Evolutionary conservation across 2,888 invertebrate genomes (phyloP).

Genomic region (Osmoderma eremita): DNA sequence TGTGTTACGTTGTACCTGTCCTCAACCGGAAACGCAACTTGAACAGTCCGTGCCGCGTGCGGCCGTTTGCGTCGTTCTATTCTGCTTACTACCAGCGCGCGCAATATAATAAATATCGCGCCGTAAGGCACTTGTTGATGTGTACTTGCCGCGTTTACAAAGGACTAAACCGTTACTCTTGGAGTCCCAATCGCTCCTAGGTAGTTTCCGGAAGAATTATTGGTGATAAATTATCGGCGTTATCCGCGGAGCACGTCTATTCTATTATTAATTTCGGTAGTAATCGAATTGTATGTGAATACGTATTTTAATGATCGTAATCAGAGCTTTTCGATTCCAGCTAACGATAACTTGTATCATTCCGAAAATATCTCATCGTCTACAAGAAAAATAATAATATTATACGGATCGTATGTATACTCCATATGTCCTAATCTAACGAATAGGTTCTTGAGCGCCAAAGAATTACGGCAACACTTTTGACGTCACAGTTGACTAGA

Average conservation of each 20-base stretch:
- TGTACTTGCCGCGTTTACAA: neutral
- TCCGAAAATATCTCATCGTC: no score
- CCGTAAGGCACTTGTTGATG: neutral
- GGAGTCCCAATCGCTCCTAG: no score
- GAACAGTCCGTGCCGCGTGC: constrained; percentile 23
- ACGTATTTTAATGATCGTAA: neutral
- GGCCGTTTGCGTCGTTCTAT: constrained; percentile 16
- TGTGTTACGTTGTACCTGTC: constrained; percentile 48
- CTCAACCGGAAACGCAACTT: constrained; percentile 46
- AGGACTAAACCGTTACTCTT: no score
- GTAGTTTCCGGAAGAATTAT: no score
- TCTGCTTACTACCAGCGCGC: constrained; percentile 10
- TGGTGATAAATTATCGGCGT: constrained; percentile 13
- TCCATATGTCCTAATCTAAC: no score
- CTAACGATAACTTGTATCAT: no score
- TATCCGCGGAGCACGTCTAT: constrained; percentile 1
- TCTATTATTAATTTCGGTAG: neutral
- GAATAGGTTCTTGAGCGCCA: no score
- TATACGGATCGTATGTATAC: no score
- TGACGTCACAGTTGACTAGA: no score
- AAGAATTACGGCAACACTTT: no score
- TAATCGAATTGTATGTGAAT: constrained; percentile 19
- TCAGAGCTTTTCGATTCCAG: no score
- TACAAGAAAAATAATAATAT: no score
- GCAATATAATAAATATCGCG: neutral